A percentile compares a stretch with the other conserved stretches of the same genome.
phyloP scores from a whole-genome alignment of 2,113 vertebrate species.

The Parus major region DNA sequence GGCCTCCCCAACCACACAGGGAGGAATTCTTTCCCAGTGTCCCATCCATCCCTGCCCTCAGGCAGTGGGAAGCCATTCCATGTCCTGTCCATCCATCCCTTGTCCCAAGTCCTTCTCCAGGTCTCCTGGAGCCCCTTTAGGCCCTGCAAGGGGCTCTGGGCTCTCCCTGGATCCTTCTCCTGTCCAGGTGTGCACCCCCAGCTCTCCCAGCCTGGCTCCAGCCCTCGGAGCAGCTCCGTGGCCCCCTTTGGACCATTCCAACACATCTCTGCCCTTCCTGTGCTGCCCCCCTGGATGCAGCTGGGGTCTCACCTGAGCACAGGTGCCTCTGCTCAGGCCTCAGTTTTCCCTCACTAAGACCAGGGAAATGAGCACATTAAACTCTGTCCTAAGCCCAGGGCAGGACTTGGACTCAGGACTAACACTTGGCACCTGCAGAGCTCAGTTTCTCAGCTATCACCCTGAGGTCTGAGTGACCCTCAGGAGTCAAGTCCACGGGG shows the following conservation, averaged over 20 bases:
- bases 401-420: neutral
- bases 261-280: neutral
- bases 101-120: neutral
- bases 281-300: neutral
- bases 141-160: rapidly evolving
- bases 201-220: neutral
- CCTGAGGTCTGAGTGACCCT: neutral
- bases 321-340: neutral
- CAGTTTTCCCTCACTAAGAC: neutral
- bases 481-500: neutral
- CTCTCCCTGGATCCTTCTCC: neutral
- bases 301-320: neutral
- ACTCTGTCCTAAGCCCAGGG: neutral
- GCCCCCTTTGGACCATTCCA: neutral
- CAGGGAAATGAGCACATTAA: neutral
- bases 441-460: neutral
- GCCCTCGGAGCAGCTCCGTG: neutral
- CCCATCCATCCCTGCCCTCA: neutral
- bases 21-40: rapidly evolving
- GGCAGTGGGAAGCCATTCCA: neutral
- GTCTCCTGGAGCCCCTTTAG: neutral
- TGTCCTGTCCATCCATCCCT: neutral
- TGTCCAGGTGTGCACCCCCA: neutral
- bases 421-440: neutral
- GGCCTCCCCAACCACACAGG: rapidly evolving